Base-by-base conservation (phyloP, 1,140 invertebrate species). In the Caenorhabditis inopinata region DNA sequence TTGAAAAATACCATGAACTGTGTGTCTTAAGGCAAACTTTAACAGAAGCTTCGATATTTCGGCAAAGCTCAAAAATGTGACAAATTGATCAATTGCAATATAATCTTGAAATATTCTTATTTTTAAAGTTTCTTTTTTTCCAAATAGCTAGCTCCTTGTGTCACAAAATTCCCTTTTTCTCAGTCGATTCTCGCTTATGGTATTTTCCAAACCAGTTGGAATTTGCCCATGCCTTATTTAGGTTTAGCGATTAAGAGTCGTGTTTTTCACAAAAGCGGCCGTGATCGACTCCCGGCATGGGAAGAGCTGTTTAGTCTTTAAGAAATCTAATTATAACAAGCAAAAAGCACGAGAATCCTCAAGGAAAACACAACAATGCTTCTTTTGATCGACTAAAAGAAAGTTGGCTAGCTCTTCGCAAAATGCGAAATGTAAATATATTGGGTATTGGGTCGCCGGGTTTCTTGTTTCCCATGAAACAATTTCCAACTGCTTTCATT, bases 201-300 rank as follows among this genome's bases (percentile, higher is more conserved):
- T n/a, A n/a, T n/a, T n/a, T n/a, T n/a, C n/a, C n/a, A n/a, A n/a
- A n/a, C n/a, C n/a, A n/a, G n/a, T n/a, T n/a, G n/a, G 38, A 42
- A 14, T 42, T 42, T 42, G 5, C 29, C 32, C 74, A 23, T 78
- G 47, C 76, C 74, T 62, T 62, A 58, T 74, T 79, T 42, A 74
- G 78, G 78, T 79, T 62, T 79, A 79, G 62, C 74, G 92, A 92
- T 92, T 93, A 93, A 92, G 92, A 93, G 93, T 93, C 91, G 92
- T 92, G 92, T 92, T 92, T 93, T 91, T 93, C 92, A 93, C 92
- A 92, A 92, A 92, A 92, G 91, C 92, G 92, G 92, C 92, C 92
- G 92, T 92, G 92, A 93, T 93, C 92, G 92, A 93, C 93, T 93
- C 92, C 92, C 92, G 92, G 93, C 92, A 93, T 91, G 92, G 92